Base-by-base conservation (phyloP, 2,113 vertebrate genomes). In the Cyanistes caeruleus region DNA sequence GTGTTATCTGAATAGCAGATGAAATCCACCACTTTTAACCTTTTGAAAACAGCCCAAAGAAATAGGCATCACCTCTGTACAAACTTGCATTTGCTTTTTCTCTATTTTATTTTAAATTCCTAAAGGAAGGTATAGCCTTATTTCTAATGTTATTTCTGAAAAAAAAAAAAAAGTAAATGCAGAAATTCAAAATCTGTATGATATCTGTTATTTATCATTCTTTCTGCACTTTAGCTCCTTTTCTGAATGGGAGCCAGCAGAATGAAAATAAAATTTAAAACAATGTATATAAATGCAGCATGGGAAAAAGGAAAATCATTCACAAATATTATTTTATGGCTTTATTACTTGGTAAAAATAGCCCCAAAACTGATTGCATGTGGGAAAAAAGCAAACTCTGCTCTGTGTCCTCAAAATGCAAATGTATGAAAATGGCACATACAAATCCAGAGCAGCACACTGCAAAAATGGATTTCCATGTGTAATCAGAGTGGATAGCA, bases 301-400 rank as follows among this genome's bases (percentile, higher is more conserved):
- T 67, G 56, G 30, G 65, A 25, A 52, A 95, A 86, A 85, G 51
- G 21, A 78, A 87, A 59, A 48, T 49, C 2, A 25, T 82, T 80
- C 48, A 51, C 77, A 90, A 94, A 88, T 86, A 88, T 92, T 94
- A 46, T 96, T 96, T 93, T 93, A 92, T 73, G n/a, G n/a, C 41
- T 87, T 86, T 87, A 63, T 90, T 76, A 82, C 65, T 74, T 67
- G 55, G 64, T 91, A 95, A 96, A 95, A 96, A 95, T 95, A 94
- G 52, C 31, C 24, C 63, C 68, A 58, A 93, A 96, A 95, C 21
- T 91, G 81, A 93, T 72, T 70, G 33, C 76, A 80, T 80, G 77
- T 83, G 82, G 94, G 74, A 96, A 96, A 95, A 97, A 88, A 89
- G 63, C 67, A 87, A 91, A 84, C 60, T 68, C 41, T 86, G 51